Base-by-base conservation (phyloP, 2,888 invertebrate species). In the Nycteola revayana region DNA sequence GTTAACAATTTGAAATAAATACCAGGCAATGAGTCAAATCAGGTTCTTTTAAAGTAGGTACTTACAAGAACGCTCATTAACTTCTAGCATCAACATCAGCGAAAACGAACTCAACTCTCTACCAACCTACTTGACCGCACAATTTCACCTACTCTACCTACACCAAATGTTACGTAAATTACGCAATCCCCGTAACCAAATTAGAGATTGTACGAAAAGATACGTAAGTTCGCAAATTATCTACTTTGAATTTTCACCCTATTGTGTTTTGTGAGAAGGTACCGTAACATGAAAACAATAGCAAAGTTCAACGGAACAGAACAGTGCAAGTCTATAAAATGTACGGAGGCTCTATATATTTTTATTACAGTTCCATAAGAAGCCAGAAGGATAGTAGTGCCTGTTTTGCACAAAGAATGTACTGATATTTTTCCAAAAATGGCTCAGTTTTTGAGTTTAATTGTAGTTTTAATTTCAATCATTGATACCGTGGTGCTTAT, bases 231-330 rank as follows among this genome's bases (percentile, higher is more conserved):
- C 41, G 72, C 75, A 75, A 83, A 84, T 81, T 79, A 76, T 74
- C 68, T 67, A 54, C 70, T 60, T 68, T 80, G 70, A 85, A 86
- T 88, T 88, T 88, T 88, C 88, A 85, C 87, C 79, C 75, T 62
- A 87, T 87, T 87, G 86, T 88, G 65, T 58, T 70, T 64, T 75
- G 79, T 85, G 86, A 73, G 86, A 85, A 82, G 52, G 60, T 46
- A 69, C 75, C 83, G 84, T 84, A 82, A 87, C 81, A 81, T 55
- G 68, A 62, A 75, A 82, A 88, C 88, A 88, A 88, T 88, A 82
- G 87, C 84, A 79, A 79, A 82, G 85, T 84, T 84, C 86, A 85
- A 60, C 85, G 75, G 80, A 71, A 80, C 85, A 87, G 86, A 87
- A 86, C 86, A 78, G 76, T 69, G 66, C 73, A 75, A 86, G 79